phyloP scores from a whole-genome alignment of 2,113 vertebrate species.

The Pica pica region DNA sequence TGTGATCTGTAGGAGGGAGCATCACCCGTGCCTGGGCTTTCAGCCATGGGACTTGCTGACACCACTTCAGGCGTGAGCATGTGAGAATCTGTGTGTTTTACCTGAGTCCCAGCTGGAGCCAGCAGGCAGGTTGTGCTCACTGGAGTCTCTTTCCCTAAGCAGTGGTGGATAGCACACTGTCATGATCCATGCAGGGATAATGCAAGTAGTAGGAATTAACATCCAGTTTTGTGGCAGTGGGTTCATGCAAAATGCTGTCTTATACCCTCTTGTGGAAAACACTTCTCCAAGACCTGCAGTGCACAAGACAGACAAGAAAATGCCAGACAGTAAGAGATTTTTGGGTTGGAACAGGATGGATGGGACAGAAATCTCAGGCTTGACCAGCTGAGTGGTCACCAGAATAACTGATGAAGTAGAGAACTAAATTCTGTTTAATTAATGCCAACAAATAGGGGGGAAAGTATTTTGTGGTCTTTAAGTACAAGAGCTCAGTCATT shows the following conservation, averaged over 20 bases:
- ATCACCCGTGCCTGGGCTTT: rapidly evolving
- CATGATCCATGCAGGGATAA: not conserved
- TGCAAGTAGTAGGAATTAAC: not conserved
- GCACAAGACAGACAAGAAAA: not conserved
- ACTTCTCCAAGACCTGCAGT: not conserved
- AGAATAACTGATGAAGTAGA: not conserved
- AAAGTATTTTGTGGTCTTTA: not conserved
- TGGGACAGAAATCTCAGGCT: not conserved
- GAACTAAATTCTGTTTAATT: not conserved
- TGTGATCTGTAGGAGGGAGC: not conserved
- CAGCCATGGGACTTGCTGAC: not conserved
- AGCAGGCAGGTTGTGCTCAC: not conserved
- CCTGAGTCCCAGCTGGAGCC: not conserved
- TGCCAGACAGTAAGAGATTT: not conserved
- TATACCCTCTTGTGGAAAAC: not conserved
- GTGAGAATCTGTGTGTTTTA: not conserved
- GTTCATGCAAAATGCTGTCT: not conserved
- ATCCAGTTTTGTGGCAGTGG: not conserved
- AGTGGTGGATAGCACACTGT: not conserved
- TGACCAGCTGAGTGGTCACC: not conserved
- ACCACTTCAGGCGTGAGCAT: rapidly evolving
- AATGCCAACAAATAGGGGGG: not conserved
- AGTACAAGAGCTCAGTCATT: not conserved
- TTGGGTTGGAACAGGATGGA: not conserved
- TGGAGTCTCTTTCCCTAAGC: not conserved